Evolutionary conservation across 2,113 vertebrate genomes (phyloP).

Genomic region (Macroglossus sobrinus): DNA sequence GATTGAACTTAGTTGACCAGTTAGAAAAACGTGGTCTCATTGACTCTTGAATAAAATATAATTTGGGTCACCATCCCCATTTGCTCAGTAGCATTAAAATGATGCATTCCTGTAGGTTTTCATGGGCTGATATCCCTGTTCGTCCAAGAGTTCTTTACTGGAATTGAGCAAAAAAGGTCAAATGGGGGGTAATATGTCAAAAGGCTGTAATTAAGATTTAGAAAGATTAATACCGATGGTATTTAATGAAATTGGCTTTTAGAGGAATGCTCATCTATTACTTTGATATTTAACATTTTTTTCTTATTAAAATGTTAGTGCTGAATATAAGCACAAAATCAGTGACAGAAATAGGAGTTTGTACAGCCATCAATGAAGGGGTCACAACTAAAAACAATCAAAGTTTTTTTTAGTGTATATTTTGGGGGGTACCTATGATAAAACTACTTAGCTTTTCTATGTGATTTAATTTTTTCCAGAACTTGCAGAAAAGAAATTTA

Average conservation of each 20-base stretch:
- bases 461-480: neutral
- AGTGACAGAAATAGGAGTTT: slow-evolving; percentile 66
- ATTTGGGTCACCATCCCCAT: slow-evolving; percentile 51
- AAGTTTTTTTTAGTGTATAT: neutral
- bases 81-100: slow-evolving; percentile 42
- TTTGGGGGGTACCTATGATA: neutral
- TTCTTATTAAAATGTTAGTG: slow-evolving; percentile 86
- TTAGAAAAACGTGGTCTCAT: slow-evolving; percentile 18
- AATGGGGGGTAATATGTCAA: slow-evolving; percentile 83
- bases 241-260: slow-evolving; percentile 89
- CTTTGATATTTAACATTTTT: slow-evolving; percentile 87
- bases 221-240: slow-evolving; percentile 88
- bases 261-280: slow-evolving; percentile 86
- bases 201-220: slow-evolving; percentile 87
- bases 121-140: slow-evolving; percentile 38
- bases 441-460: slow-evolving; percentile 13
- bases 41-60: slow-evolving; percentile 44
- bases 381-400: slow-evolving; percentile 32
- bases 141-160: slow-evolving; percentile 66
- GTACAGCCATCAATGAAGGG: slow-evolving; percentile 61
- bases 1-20: slow-evolving; percentile 18
- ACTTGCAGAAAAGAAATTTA: neutral
- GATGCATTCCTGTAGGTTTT: slow-evolving; percentile 24
- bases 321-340: slow-evolving; percentile 74
- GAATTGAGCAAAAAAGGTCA: slow-evolving; percentile 83